phyloP scores from a whole-genome alignment of 1,140 invertebrate species.

The Pseudomyrmex dendroicus region DNA sequence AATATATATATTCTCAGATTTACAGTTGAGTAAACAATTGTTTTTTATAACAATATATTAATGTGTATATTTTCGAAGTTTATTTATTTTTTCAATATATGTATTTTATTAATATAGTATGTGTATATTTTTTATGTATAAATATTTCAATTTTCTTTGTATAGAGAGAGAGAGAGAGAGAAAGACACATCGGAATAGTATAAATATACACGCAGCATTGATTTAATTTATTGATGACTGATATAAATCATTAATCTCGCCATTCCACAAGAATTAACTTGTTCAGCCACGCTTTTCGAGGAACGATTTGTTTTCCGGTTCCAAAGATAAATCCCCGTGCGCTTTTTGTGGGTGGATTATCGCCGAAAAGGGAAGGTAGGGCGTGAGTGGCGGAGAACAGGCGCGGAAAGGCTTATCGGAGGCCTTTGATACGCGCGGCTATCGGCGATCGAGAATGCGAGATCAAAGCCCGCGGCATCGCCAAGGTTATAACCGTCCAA shows the following conservation, averaged over 20 bases:
- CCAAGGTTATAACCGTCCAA: conserved; percentile 65
- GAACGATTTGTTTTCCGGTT: conserved; percentile 22
- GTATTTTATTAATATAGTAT: background rate
- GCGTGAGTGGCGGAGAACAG: background rate
- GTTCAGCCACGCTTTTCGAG: conserved; percentile 2
- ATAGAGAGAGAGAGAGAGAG: too few species aligned
- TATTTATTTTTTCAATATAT: background rate
- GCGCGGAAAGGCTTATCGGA: conserved; percentile 38
- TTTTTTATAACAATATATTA: too few species aligned
- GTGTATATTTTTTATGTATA: background rate
- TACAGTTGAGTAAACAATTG: too few species aligned
- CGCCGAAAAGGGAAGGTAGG: background rate
- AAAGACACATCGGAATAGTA: too few species aligned
- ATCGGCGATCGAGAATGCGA: conserved; percentile 65
- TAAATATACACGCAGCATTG: too few species aligned
- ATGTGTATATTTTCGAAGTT: too few species aligned
- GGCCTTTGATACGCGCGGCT: conserved; percentile 38
- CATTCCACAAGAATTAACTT: background rate
- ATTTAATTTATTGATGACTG: background rate
- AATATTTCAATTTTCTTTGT: background rate
- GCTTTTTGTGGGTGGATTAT: conserved; percentile 28
- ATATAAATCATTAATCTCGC: background rate
- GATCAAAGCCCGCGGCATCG: conserved; percentile 66
- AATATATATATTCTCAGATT: too few species aligned
- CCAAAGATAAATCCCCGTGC: conserved; percentile 33